These are phyloP conservation scores for Lepidochrysops patricia DNA, from an alignment of 2,888 invertebrate species.

Conservation along the genomic window DNA sequence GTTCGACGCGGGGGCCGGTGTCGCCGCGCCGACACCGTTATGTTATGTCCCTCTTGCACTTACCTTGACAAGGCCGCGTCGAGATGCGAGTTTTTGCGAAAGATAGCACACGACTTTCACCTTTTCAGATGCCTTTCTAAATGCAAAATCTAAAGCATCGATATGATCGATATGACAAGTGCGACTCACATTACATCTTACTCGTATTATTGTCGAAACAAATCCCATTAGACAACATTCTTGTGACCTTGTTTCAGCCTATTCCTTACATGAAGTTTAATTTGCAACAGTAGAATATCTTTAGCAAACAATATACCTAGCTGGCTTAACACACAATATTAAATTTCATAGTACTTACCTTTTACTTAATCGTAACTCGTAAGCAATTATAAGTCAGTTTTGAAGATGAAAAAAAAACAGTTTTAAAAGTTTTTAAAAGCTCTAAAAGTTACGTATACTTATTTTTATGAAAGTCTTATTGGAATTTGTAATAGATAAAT, in stretches of 20 bases:
- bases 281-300: not conserved
- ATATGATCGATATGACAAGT: not conserved
- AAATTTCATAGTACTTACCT: too few relatives aligned
- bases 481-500: not conserved
- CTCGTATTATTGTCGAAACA: not conserved
- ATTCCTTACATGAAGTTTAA: not conserved
- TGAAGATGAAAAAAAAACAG: too few relatives aligned
- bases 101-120: constrained; percentile 70
- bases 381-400: too few relatives aligned
- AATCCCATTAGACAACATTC: not conserved
- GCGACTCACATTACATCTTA: not conserved
- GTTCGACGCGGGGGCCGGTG: constrained; percentile 39
- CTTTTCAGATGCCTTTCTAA: constrained; percentile 69
- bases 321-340: not conserved
- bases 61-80: constrained; percentile 71
- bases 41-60: constrained; percentile 70
- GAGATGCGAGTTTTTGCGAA: constrained; percentile 70
- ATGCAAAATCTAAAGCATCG: constrained; percentile 35
- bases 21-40: constrained; percentile 47
- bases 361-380: too few relatives aligned
- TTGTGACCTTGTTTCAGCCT: not conserved
- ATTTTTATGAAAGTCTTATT: not conserved
- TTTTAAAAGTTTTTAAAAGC: too few relatives aligned
- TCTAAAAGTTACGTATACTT: too few relatives aligned
- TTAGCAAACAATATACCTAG: not conserved